These are phyloP conservation scores for Zoanthus gigantus DNA, from an alignment of 92 coral and sea anemone species.

Conservation along the genomic window DNA sequence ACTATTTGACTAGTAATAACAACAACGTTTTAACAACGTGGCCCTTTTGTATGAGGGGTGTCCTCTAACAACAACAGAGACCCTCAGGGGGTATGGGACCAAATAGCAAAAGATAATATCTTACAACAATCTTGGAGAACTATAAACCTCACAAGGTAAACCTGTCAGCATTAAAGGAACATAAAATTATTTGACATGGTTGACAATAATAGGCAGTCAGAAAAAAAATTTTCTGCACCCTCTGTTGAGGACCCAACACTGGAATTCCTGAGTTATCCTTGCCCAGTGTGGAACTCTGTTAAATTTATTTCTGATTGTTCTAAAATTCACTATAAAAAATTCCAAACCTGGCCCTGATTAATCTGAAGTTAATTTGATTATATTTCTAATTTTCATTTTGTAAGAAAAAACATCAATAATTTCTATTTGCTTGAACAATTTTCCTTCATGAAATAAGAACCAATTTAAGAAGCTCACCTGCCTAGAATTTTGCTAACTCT, in stretches of 20 bases:
- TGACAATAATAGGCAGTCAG: neutral
- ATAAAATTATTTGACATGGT: conserved; percentile 3
- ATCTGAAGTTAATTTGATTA: neutral
- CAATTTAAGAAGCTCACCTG: neutral
- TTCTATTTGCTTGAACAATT: no score
- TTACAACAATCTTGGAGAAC: neutral
- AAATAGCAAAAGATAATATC: no score
- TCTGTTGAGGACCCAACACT: neutral
- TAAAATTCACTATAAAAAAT: neutral
- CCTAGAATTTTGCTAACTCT: neutral
- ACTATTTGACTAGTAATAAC: no score
- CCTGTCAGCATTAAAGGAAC: neutral
- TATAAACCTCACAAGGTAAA: conserved; percentile 2
- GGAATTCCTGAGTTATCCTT: neutral
- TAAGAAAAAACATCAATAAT: neutral
- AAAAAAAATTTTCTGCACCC: neutral
- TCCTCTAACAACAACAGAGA: no score
- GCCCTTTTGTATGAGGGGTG: no score
- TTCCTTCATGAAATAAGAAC: neutral
- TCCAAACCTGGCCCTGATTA: neutral
- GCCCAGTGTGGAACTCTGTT: neutral
- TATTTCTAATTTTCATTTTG: neutral
- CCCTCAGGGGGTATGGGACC: no score
- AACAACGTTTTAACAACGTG: no score
- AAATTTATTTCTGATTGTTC: neutral